Evolutionary conservation across 2,113 vertebrate genomes (phyloP).

Genomic region (Gyps fulvus): DNA sequence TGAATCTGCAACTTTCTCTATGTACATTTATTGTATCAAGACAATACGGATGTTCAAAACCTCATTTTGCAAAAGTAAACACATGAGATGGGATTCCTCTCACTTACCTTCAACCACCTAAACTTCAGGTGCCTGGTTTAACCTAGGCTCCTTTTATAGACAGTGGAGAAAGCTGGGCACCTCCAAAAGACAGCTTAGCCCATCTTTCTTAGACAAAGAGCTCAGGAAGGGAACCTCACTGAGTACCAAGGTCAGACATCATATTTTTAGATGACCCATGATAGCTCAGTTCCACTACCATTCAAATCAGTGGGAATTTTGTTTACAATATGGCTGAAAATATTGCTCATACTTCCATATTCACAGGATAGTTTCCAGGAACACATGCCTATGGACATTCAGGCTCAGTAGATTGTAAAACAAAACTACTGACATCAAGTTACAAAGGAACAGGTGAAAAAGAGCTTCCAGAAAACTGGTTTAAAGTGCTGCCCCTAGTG

Average conservation of each 20-base stretch:
- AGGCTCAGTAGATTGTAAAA: not conserved
- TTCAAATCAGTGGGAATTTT: not conserved
- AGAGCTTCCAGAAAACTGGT: not conserved
- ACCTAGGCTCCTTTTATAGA: not conserved
- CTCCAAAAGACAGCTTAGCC: not conserved
- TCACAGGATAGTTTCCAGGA: not conserved
- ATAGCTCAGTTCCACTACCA: not conserved
- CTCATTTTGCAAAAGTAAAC: not conserved
- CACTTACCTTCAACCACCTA: not conserved
- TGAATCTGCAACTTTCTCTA: not conserved
- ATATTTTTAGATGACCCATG: not conserved
- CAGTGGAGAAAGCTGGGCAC: not conserved
- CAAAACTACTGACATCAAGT: not conserved
- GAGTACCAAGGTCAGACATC: not conserved
- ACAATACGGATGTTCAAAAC: not conserved
- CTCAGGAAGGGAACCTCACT: not conserved
- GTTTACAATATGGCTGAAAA: not conserved
- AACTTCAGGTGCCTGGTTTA: not conserved
- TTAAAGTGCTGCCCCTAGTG: slow-evolving; percentile 14
- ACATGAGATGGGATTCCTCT: not conserved
- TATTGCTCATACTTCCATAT: not conserved
- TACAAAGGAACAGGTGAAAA: slow-evolving; percentile 6
- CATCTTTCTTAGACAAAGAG: not conserved
- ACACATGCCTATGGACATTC: not conserved
- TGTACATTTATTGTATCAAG: not conserved